A percentile compares a stretch with the other conserved stretches of the same genome.
These are phyloP conservation scores for Synaphobranchus kaupii DNA, from an alignment of 2,797 vertebrate species.

Conservation along the genomic window DNA sequence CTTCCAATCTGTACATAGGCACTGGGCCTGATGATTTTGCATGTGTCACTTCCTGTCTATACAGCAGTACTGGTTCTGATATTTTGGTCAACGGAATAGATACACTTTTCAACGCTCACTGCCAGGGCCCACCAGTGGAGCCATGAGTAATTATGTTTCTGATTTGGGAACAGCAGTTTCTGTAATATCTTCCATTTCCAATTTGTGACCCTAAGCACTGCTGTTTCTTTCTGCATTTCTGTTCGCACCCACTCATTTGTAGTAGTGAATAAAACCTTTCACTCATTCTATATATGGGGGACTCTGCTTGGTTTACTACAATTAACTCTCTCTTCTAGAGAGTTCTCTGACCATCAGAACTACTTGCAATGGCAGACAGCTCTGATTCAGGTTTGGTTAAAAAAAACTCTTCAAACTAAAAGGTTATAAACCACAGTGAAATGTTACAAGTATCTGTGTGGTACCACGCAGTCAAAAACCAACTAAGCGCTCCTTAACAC, in stretches of 20 bases:
- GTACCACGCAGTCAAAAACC: too few species aligned
- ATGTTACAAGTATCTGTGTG: too few species aligned
- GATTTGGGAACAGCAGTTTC: neutral
- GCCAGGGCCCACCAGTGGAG: neutral
- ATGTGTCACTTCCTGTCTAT: neutral
- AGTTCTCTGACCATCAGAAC: neutral
- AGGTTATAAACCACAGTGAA: neutral
- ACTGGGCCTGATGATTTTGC: slow-evolving; percentile 25
- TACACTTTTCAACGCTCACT: slow-evolving; percentile 20
- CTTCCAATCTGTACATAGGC: neutral
- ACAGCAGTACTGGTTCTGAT: neutral
- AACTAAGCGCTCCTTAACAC: too few species aligned
- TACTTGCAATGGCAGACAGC: neutral
- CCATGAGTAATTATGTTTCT: neutral
- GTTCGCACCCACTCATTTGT: neutral
- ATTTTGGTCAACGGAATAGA: slow-evolving; percentile 42
- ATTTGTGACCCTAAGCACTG: neutral
- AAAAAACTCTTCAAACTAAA: neutral
- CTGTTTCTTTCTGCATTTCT: neutral
- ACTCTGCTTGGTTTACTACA: neutral
- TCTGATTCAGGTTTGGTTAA: neutral
- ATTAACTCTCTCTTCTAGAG: neutral
- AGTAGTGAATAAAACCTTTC: neutral
- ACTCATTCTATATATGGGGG: neutral
- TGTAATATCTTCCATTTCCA: neutral